Evolutionary conservation across 2,888 invertebrate species (phyloP).

Genomic region (Caenorhabditis doughertyi): DNA sequence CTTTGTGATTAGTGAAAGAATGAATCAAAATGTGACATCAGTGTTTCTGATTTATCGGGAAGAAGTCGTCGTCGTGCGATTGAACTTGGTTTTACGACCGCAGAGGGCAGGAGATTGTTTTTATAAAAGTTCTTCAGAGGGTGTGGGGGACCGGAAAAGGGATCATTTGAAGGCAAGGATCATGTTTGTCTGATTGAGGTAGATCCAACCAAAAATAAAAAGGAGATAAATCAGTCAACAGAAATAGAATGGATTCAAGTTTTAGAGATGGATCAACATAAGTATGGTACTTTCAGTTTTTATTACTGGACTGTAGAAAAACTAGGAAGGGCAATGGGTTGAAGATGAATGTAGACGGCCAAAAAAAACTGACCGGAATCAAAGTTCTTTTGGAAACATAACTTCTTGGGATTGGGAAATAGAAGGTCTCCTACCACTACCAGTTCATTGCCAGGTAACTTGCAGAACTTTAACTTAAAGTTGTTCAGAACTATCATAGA

Average conservation of each 20-base stretch:
- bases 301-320: not conserved
- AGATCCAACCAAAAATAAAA: slow-evolving; percentile 7
- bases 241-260: slow-evolving; percentile 21
- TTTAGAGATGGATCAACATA: not conserved
- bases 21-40: slow-evolving; percentile 30
- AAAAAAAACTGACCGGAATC: too few species aligned
- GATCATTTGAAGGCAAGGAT: too few species aligned
- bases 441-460: too few species aligned
- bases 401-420: too few species aligned
- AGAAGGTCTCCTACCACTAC: too few species aligned
- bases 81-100: slow-evolving; percentile 38
- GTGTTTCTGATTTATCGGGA: slow-evolving; percentile 21
- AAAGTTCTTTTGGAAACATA: too few species aligned
- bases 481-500: too few species aligned
- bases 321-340: too few species aligned
- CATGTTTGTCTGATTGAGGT: too few species aligned
- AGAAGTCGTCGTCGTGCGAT: slow-evolving; percentile 2
- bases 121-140: slow-evolving; percentile 19
- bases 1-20: not conserved
- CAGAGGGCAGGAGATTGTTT: not conserved
- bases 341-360: too few species aligned
- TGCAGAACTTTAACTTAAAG: too few species aligned
- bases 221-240: not conserved
- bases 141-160: not conserved
- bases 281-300: not conserved